Base-by-base conservation (phyloP, 1,140 invertebrate genomes). In the Heliconius eleuchia region DNA sequence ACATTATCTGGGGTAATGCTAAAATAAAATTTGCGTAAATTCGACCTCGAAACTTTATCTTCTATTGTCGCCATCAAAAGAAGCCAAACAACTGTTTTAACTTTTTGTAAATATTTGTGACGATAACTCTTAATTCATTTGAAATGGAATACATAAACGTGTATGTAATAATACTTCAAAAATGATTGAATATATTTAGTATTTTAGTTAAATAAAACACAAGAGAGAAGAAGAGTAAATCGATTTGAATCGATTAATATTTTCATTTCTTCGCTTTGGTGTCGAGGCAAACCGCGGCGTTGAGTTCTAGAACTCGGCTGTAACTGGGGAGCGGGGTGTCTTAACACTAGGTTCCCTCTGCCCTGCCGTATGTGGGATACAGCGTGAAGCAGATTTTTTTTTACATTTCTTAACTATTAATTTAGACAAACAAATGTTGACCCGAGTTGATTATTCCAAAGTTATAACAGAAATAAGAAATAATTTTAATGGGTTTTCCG, bases 21-120 rank as follows among this genome's bases (percentile, higher is more conserved):
- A 70, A 82, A 80, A 46, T 50, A 57, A 75, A 80, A 82, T 76
- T 76, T 78, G 76, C 78, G 50, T 80, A 80, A 82, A 82, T 76
- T 78, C 72, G 80, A 80, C 78, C 71, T 74, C 76, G 71, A 55
- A 75, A 77, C 66, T 82, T 60, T 74, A 42, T 16, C 57, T 74
- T 34, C 23, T 66, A 30, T 30, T 66, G 60, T 30, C 60, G 23
- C 23, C 23, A 60, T n/a, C n/a, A 60, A 23, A 60, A 23, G 9
- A 66, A 66, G 11, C 11, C 60, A 0, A 30, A 13, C 27, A 66
- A 30, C 0, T 30, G 9, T 30, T 66, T 27, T 30, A 27, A 5
- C 13, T 66, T 66, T 30, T 66, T 30, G 4, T 30, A 27, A 66
- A 66, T 66, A 66, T 66, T 66, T 66, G 27, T 18, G 1, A 16